phyloP scores from a whole-genome alignment of 1,140 invertebrate species.

The Aphelenchoides avenae region DNA sequence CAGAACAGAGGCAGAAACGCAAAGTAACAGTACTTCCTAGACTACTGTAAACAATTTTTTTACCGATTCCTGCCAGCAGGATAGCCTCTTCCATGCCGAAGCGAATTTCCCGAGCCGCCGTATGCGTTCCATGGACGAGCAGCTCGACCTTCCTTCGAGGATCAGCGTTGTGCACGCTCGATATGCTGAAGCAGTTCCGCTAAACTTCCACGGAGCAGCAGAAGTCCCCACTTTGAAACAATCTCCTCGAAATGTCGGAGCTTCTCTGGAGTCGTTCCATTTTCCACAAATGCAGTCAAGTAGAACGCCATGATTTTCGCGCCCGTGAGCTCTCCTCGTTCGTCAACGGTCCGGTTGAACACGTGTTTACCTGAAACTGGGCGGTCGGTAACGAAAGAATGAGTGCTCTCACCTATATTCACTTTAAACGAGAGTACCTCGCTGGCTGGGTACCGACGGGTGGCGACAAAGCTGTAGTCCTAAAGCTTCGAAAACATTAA shows the following conservation, averaged over 20 bases:
- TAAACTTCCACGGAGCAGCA: not conserved
- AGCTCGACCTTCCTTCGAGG: conserved; percentile 14
- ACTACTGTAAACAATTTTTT: no score
- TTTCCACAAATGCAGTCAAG: conserved; percentile 29
- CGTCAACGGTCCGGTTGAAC: conserved; percentile 22
- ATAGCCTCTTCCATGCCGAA: conserved; percentile 21
- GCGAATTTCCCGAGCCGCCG: conserved; percentile 28
- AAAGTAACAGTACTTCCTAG: no score
- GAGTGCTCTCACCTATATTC: no score
- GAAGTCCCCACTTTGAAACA: conserved; percentile 11
- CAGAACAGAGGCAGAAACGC: no score
- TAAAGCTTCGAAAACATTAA: no score
- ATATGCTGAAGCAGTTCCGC: conserved; percentile 23
- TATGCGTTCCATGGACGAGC: conserved; percentile 32
- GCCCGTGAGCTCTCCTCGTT: conserved; percentile 19
- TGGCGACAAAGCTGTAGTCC: no score
- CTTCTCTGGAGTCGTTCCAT: conserved; percentile 5
- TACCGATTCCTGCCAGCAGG: no score
- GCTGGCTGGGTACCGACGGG: conserved; percentile 41
- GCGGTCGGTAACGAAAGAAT: no score
- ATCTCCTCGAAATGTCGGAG: conserved; percentile 1
- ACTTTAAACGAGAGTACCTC: conserved; percentile 34
- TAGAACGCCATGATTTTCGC: conserved; percentile 30
- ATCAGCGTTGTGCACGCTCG: conserved; percentile 36
- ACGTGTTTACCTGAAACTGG: conserved; percentile 37